Evolutionary conservation across 2,888 invertebrate species (phyloP), one percentile per base, ranked within the genome.

Genomic region (Phyto melanocephala): DNA sequence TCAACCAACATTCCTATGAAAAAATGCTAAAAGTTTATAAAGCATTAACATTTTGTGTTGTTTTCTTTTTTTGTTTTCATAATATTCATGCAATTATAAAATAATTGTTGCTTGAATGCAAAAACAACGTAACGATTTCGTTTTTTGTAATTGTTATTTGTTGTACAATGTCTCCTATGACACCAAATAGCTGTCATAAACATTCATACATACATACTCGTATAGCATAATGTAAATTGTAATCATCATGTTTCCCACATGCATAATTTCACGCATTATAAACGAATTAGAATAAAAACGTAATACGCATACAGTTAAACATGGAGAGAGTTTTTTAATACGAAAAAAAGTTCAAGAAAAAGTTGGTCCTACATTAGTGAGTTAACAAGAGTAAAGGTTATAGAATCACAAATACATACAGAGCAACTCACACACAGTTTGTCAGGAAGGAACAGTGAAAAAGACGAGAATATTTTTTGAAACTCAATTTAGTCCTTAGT

Each of bases 251-350:
- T 79, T 79, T 84, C 83, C 83, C 83, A 75, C 71, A 81, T 84
- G 83, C 81, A 84, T 81, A 84, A 84, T 84, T 84, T 81, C 78
- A 84, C 75, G 83, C 83, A 71, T 81, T 84, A 71, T 75, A 79
- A 81, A 80, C 62, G 83, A 47, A 74, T 78, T 81, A 35, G 45
- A 45, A 68, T n/a, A 62, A 56, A 63, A 45, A 28, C 28, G 11
- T 4, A 24, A 54, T 13, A 54, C 63, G 45, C 13, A 35, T 15
- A 40, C 13, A 56, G 17, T 22, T 22, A n/a, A 13, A n/a, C 56
- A 13, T 33, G 15, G 8, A 33, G 17, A 22, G 15, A 22, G 15
- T 54, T 54, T n/a, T 28, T 20, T 28, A 52, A 22, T 35, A 15
- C 17, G n/a, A 5, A 11, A 24, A 33, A 13, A 58, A 47, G 13